Conservation (phyloP, 2,797 vertebrate genomes). For the Carduelis carduelis region DNA sequence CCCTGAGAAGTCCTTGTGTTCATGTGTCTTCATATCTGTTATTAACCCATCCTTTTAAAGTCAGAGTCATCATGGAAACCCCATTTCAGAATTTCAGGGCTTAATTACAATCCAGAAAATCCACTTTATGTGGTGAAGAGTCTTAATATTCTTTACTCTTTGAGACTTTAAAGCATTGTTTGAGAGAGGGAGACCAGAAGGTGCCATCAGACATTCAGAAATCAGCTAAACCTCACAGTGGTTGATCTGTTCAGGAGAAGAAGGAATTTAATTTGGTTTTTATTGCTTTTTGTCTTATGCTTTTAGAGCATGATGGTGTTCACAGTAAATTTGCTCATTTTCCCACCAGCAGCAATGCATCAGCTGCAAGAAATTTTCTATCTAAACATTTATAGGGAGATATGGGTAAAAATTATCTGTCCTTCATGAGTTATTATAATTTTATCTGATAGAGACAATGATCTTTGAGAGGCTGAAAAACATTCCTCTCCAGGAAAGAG, state of each 20-base stretch:
- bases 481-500: not conserved
- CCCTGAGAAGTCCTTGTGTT: not conserved
- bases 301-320: rapidly evolving
- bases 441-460: not conserved
- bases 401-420: not conserved
- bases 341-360: not conserved
- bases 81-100: not conserved
- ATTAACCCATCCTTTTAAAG: not conserved
- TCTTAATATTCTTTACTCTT: not conserved
- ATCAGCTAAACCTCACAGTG: not conserved
- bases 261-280: not conserved
- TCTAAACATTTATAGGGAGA: not conserved
- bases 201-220: not conserved
- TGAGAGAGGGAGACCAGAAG: not conserved
- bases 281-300: not conserved
- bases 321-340: not conserved
- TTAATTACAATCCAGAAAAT: not conserved
- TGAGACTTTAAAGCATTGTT: not conserved
- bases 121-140: not conserved
- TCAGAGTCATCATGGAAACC: not conserved
- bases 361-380: not conserved
- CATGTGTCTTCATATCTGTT: not conserved
- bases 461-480: not conserved
- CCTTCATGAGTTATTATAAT: not conserved
- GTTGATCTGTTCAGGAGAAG: not conserved